phyloP scores from a whole-genome alignment of 2,888 invertebrate species.

The Drosophila mercatorum region DNA sequence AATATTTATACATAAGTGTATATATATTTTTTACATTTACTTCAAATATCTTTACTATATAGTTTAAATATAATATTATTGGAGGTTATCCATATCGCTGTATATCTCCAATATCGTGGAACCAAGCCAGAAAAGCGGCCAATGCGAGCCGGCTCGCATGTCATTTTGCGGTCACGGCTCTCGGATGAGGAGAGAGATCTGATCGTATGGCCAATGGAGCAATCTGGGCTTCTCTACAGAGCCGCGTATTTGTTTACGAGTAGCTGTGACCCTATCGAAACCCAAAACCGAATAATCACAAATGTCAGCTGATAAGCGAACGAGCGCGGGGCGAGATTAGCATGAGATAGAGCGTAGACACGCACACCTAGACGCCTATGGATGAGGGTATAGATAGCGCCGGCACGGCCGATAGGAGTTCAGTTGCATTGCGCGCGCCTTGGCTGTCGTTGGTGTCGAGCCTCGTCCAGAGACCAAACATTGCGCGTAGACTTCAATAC shows the following conservation, averaged over 20 bases:
- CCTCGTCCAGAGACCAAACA: slow-evolving; percentile 10
- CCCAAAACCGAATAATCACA: slow-evolving; percentile 58
- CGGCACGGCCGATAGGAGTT: slow-evolving; percentile 19
- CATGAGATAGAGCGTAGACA: slow-evolving; percentile 22
- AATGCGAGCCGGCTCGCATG: slow-evolving; percentile 11
- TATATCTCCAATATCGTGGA: no score
- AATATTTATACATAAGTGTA: neutral
- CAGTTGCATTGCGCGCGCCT: slow-evolving; percentile 66
- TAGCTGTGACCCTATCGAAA: slow-evolving; percentile 64
- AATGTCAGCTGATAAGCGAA: slow-evolving; percentile 54
- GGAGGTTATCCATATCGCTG: neutral
- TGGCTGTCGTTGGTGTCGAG: slow-evolving; percentile 50
- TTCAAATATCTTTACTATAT: no score
- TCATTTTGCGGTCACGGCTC: slow-evolving; percentile 39
- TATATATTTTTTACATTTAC: neutral
- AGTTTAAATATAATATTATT: neutral
- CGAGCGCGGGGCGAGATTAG: slow-evolving; percentile 21
- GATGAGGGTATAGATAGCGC: slow-evolving; percentile 70
- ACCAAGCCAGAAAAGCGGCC: neutral
- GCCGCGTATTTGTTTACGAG: slow-evolving; percentile 29
- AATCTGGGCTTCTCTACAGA: slow-evolving; percentile 6
- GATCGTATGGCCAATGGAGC: slow-evolving; percentile 2
- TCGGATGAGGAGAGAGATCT: neutral
- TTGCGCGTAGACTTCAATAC: slow-evolving; percentile 27
- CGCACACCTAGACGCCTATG: slow-evolving; percentile 11